A percentile compares a stretch with the other conserved stretches of the same genome.
phyloP scores from a whole-genome alignment of 2,888 invertebrate genomes.

The Eristalinus aeneus region DNA sequence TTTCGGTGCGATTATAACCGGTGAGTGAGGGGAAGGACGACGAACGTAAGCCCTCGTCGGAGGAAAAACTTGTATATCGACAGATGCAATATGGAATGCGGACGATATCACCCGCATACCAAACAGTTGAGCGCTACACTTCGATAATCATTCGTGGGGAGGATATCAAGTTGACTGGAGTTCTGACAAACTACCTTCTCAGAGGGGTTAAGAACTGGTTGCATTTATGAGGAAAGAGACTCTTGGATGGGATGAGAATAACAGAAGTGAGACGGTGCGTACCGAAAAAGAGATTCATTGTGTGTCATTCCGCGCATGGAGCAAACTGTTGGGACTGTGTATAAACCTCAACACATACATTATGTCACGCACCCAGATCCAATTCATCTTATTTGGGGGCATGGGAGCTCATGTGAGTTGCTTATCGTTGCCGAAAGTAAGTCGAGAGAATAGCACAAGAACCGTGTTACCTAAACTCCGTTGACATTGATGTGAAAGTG shows the following conservation, averaged over 20 bases:
- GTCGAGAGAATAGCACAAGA: background rate
- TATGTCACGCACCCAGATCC: background rate
- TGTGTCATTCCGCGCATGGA: background rate
- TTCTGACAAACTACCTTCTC: background rate
- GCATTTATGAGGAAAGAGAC: background rate
- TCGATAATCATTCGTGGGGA: background rate
- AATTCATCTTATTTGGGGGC: background rate
- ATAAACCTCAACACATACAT: background rate
- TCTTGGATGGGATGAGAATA: background rate
- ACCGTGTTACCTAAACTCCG: background rate
- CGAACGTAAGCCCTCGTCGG: background rate
- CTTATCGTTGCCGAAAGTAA: background rate
- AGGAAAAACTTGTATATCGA: background rate
- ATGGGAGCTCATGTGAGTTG: background rate
- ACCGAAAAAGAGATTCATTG: background rate
- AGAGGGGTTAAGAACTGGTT: background rate
- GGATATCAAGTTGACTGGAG: background rate
- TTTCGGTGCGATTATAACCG: slow-evolving; percentile 15
- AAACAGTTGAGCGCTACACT: background rate
- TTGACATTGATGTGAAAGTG: background rate
- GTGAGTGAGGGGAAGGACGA: background rate
- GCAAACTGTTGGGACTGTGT: background rate
- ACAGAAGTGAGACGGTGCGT: background rate
- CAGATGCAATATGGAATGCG: background rate
- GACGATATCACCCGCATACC: background rate